Percentiles rank a stretch among this genome's conserved stretches.
phyloP scores from a whole-genome alignment of 2,113 vertebrate species.

The Diadophis punctatus region DNA sequence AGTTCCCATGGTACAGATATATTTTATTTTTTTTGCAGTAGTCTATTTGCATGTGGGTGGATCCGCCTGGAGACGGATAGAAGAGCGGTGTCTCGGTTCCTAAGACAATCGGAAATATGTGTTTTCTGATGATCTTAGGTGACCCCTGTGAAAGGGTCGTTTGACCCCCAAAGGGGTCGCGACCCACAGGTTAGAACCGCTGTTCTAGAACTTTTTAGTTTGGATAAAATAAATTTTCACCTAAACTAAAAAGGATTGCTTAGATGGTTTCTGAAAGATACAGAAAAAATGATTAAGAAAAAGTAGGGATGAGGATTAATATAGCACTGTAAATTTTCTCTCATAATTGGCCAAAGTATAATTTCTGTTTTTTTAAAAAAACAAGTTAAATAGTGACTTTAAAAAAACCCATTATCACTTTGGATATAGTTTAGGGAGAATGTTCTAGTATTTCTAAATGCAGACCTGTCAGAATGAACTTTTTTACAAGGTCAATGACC shows the following conservation, averaged over 20 bases:
- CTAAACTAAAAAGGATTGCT: neutral
- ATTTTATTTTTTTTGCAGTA: no score
- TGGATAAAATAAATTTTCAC: neutral
- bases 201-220: neutral
- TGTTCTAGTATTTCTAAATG: neutral
- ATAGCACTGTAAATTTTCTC: neutral
- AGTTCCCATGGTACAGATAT: no score
- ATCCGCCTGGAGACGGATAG: no score
- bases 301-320: neutral
- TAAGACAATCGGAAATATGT: no score
- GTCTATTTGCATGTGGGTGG: no score
- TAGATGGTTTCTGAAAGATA: neutral
- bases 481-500: slow-evolving; percentile 51
- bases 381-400: neutral
- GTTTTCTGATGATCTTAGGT: no score
- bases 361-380: neutral
- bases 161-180: no score
- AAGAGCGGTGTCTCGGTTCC: no score
- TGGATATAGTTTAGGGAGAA: neutral
- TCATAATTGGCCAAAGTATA: neutral
- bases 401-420: neutral
- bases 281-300: neutral
- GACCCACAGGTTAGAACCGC: no score
- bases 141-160: no score
- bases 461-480: slow-evolving; percentile 10